Evolutionary conservation across 1,140 invertebrate genomes (phyloP).

Genomic region (Zaprionus ornatus): DNA sequence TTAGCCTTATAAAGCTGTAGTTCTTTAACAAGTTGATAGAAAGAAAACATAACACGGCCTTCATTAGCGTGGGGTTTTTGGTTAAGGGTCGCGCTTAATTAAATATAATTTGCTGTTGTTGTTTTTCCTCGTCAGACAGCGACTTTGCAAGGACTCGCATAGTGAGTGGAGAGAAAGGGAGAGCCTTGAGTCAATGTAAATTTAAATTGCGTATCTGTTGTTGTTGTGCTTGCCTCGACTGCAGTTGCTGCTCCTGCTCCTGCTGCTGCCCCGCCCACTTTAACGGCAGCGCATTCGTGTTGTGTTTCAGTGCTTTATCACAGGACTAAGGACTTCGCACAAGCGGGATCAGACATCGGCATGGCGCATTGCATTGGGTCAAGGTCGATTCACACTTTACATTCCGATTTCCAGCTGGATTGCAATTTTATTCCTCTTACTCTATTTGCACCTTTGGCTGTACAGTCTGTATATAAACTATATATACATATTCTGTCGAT

Average conservation of each 20-base stretch:
- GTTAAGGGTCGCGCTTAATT: constrained; percentile 16
- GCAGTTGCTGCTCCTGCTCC: constrained; percentile 1
- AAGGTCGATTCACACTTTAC: constrained; percentile 45
- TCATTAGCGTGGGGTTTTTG: background rate
- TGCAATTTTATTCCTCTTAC: constrained; percentile 11
- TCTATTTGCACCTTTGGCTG: background rate
- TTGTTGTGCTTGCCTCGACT: background rate
- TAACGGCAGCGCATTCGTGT: constrained; percentile 27
- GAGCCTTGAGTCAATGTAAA: constrained; percentile 29
- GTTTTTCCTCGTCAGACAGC: constrained; percentile 36
- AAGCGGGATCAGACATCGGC: constrained; percentile 17
- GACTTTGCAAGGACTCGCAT: constrained; percentile 26
- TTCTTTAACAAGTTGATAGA: constrained; percentile 28
- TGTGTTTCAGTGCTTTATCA: constrained; percentile 43
- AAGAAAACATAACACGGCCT: background rate
- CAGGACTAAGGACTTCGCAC: constrained; percentile 18
- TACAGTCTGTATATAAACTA: background rate
- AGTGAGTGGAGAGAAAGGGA: background rate
- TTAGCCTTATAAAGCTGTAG: constrained; percentile 52
- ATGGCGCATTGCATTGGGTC: constrained; percentile 39
- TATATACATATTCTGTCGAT: constrained; percentile 1
- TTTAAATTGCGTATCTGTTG: constrained; percentile 17
- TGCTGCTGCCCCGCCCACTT: constrained; percentile 10
- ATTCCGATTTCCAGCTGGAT: constrained; percentile 37
- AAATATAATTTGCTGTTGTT: constrained; percentile 29